Evolutionary conservation across 2,797 vertebrate species (phyloP), one percentile per base, ranked within the genome.

Genomic region (Aselliscus stoliczkanus): DNA sequence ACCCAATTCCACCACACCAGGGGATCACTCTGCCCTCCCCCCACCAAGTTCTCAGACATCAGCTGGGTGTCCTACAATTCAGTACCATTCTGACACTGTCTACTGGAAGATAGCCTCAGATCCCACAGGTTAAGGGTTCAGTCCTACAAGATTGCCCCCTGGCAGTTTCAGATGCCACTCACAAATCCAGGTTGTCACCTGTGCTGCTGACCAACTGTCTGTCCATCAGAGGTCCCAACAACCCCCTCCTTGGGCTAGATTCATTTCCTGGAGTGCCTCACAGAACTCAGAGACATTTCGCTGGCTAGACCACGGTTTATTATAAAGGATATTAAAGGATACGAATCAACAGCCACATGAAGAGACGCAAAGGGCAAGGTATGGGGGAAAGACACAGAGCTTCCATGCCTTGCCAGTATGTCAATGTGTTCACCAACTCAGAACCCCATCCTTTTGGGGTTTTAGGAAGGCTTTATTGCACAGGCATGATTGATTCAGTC

Each of bases 11-110:
- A 52, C 2, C 65, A 10, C 4, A 34, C 34, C 21, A 7, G 44
- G 12, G 27, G 8, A 7, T 5, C 1, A 1, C 29, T n/a, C 44
- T n/a, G n/a, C 39, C 3, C 27, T 2, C 12, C n/a, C 25, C 31
- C 42, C 39, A 72, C 29, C 47, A 77, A 65, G 20, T 60, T 58
- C 42, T 31, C 34, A 44, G n/a, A 67, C n/a, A 70, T 31, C 54
- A 60, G 76, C 42, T 50, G 25, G 18, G 11, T 14, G 27, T 50
- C 65, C 65, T 39, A 44, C 39, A 50, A 23, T 56, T 39, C 72
- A 39, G 47, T 31, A 58, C 14, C 20, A 1, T 67, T 56, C 84
- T 65, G 50, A 67, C 58, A 20, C 31, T 56, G 11, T 12, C 65
- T 27, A 13, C 47, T 11, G 0, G 13, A 37, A 88, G 31, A 54